phyloP scores from a whole-genome alignment of 2,797 vertebrate genomes.

The Myoxocephalus aenaeus region DNA sequence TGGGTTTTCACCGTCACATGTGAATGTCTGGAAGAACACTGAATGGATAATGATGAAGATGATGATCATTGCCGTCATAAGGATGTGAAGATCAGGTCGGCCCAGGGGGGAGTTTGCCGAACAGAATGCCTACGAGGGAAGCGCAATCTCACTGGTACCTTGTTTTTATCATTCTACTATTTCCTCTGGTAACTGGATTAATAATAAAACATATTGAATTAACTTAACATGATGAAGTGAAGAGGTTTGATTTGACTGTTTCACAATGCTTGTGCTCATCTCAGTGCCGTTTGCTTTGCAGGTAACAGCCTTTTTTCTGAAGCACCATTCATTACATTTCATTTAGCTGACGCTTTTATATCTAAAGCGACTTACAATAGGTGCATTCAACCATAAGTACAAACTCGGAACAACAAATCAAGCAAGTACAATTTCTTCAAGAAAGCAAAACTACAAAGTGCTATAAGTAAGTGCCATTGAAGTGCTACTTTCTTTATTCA shows the following conservation, averaged over 20 bases:
- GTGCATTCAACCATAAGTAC: too few relatives aligned
- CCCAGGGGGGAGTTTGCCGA: slow-evolving; percentile 12
- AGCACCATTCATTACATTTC: too few relatives aligned
- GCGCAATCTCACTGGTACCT: slow-evolving; percentile 65
- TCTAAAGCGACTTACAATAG: too few relatives aligned
- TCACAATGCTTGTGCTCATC: background rate
- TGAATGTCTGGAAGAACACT: slow-evolving; percentile 61
- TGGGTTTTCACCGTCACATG: slow-evolving; percentile 41
- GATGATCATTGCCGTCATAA: slow-evolving; percentile 17
- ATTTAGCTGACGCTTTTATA: too few relatives aligned
- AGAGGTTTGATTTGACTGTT: slow-evolving; percentile 37
- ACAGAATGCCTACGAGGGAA: slow-evolving; percentile 60
- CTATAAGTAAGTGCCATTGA: too few relatives aligned
- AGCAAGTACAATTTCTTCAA: too few relatives aligned
- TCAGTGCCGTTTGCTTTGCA: background rate
- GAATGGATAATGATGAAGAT: slow-evolving; percentile 32
- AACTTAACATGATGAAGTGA: slow-evolving; percentile 52
- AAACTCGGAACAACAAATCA: too few relatives aligned
- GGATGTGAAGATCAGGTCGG: slow-evolving; percentile 35
- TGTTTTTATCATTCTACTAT: slow-evolving; percentile 73
- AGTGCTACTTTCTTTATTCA: too few relatives aligned
- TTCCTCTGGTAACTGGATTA: slow-evolving; percentile 76
- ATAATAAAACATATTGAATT: slow-evolving; percentile 79
- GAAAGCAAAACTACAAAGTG: too few relatives aligned
- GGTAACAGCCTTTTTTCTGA: background rate